These are phyloP conservation scores for Pseudotriccus pelzelni DNA, from an alignment of 2,797 vertebrate species.

Conservation along the genomic window DNA sequence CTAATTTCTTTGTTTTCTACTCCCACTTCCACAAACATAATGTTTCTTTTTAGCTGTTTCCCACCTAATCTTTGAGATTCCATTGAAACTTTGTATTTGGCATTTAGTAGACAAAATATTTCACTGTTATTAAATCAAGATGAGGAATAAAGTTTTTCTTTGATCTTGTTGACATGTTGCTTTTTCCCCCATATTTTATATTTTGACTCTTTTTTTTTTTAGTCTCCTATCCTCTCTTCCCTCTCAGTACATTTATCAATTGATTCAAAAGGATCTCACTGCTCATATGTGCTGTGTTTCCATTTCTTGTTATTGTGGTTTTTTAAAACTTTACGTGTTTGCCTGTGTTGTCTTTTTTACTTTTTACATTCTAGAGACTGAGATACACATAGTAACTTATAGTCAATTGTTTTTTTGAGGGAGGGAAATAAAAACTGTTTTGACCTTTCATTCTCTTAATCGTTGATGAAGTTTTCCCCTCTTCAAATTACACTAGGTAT, in stretches of 20 bases:
- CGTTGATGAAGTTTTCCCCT: neutral
- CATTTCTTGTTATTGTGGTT: neutral
- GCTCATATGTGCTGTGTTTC: neutral
- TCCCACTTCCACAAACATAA: rapidly evolving
- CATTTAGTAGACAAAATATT: neutral
- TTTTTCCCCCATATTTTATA: neutral
- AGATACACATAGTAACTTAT: neutral
- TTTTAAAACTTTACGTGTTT: neutral
- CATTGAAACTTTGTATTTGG: neutral
- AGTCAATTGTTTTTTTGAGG: neutral
- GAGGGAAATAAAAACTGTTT: neutral
- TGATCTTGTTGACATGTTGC: neutral
- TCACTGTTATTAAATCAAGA: neutral
- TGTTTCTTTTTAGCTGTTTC: neutral
- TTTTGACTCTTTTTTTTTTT: neutral
- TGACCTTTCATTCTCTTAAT: neutral
- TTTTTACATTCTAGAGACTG: neutral
- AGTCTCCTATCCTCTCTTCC: neutral
- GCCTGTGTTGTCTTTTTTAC: neutral
- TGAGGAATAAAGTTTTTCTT: neutral
- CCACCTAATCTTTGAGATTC: neutral
- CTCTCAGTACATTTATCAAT: neutral
- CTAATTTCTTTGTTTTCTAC: neutral
- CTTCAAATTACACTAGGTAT: neutral
- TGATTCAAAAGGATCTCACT: neutral